Base-by-base conservation (phyloP, 2,113 vertebrate species). In the Euleptes europaea region DNA sequence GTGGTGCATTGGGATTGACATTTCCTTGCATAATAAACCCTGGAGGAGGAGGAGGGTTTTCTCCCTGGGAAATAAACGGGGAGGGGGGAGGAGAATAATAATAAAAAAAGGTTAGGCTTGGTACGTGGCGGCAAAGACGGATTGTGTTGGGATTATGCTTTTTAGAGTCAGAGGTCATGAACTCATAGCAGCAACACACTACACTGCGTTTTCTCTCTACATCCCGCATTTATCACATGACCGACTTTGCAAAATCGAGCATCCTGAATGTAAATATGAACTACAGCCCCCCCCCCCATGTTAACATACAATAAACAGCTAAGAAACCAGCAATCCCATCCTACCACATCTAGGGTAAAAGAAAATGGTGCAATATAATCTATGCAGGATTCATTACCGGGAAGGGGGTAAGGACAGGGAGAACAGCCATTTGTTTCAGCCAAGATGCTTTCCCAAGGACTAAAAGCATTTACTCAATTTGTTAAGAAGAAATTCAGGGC, bases 11-110 rank as follows among this genome's bases (percentile, higher is more conserved):
- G 21, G 96, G 92, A 31, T 94, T 95, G 2, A 92, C 67, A 0
- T 95, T 86, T 38, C 97, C 93, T 10, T 95, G 97, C 93, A 97
- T 83, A 69, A 97, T 89, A 33, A 98, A 99, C 57, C 96, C 93
- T 44, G 96, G 92, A 91, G 96, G 96, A 49, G 96, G 90, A 28
- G 97, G 95, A 14, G 66, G n/a, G 47, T 95, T 97, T 72, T 98
- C 98, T 78, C 91, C 95, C 98, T 99, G 94, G 26, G 28, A 89
- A 92, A 94, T 38, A 49, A 90, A 90, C 11, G 77, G 69, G 54
- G 79, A 84, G 92, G 91, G 86, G 13, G 44, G 57, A 1, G 63
- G 23, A 23, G 31, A 23, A 40, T 13, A 13, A 33, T n/a, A n/a
- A n/a, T n/a, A n/a, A n/a, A n/a, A n/a, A 60, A 81, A 77, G 67